Evolutionary conservation across 2,113 vertebrate species (phyloP), one percentile per base, ranked within the genome.

Genomic region (Zeus faber): DNA sequence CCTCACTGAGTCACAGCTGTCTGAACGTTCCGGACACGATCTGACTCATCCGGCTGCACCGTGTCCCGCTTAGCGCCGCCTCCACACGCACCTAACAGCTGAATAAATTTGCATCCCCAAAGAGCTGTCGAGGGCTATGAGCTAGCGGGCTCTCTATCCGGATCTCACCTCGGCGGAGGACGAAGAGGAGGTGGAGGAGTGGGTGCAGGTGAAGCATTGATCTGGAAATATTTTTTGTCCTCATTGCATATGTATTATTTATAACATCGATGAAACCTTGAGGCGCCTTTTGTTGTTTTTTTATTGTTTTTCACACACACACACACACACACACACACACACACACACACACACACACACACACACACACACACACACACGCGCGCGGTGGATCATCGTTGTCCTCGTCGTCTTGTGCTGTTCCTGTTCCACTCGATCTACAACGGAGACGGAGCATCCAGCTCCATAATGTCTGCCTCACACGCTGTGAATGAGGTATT

Each of bases 181-280:
- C 13, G 10, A 14, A 14, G 10, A 14, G 33, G 29, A 33, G 29
- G 29, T n/a, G 33, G n/a, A 46, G 11, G 22, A 13, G 43, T 70
- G 52, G 55, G 67, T 20, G 66, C 66, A 58, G 62, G 59, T 13
- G 44, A 46, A 31, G 54, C 52, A 69, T 52, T 68, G 60, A 78
- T 76, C 64, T 74, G 48, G 48, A 79, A 77, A 65, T 62, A 60
- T 49, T 5, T 6, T 9, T 41, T 46, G 37, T 41, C 13, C 40
- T 51, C 46, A 66, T 81, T 85, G 65, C 61, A 80, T 78, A 80
- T 82, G 62, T 47, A 77, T 80, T 78, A 80, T 82, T 62, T 47
- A 77, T 80, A 64, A 43, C 67, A 58, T 26, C 29, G 31, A 63
- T 31, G 21, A 56, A 63, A 23, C 51, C 25, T 65, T 5, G n/a